Base-by-base conservation (phyloP, 2,888 invertebrate genomes). In the Oxycera nigricornis region DNA sequence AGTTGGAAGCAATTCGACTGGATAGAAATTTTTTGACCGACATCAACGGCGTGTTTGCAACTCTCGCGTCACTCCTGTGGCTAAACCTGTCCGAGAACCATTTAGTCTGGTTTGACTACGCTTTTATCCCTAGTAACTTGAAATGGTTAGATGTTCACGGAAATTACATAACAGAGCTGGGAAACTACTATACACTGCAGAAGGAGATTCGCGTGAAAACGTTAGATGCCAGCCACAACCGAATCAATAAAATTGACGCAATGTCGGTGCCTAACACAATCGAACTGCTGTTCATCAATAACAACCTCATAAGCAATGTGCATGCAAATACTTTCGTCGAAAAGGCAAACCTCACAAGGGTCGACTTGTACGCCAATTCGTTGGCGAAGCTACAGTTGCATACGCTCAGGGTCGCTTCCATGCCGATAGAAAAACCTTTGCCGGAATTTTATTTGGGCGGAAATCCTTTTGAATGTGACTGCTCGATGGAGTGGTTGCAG, bases 401-500 rank as follows among this genome's bases (percentile, higher is more conserved):
- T 81, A 92, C 95, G 79, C 86, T 96, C 78, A 89, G 94, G 70
- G 87, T 95, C 79, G 89, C 91, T 20, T 89, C 91, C 65, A 91
- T 94, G 80, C 78, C 81, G 2, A 89, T 92, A 20, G 79, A 81
- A 0, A 91, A 91, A 81, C 89, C 91, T 17, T 85, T 95, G 79
- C 95, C 96, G 0, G 95, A 96, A 84, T 94, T 97, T 84, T 95
- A 94, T 84, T 88, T 97, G 78, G 95, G 95, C 74, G 94, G 94
- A 61, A 97, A 97, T 86, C 96, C 97, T 6, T 95, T 97, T 86
- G 91, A 94, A 81, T 97, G 97, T 86, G 95, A 96, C 82, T 97
- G 97, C 87, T 92, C 93, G 78, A 95, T 97, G 95, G 96, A 96
- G 83, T 97, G 97, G 97, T 86, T 96, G 81, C 94, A 94, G 79